phyloP scores from a whole-genome alignment of 2,113 vertebrate genomes.

The Epinephelus lanceolatus region DNA sequence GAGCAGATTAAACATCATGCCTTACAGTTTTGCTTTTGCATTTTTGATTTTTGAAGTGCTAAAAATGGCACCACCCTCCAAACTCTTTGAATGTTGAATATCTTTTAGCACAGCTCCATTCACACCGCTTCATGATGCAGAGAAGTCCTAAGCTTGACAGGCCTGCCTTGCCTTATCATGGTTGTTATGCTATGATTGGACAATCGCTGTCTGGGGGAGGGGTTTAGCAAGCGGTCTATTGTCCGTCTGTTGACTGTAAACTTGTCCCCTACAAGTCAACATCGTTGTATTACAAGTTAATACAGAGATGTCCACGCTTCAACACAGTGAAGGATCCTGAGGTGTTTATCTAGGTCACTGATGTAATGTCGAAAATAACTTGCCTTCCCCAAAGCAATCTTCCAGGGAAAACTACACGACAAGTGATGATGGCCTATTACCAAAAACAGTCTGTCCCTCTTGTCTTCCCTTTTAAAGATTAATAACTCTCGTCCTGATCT shows the following conservation, averaged over 20 bases:
- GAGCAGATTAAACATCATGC: neutral
- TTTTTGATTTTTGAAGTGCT: neutral
- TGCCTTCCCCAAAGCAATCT: constrained; percentile 47
- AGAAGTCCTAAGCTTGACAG: neutral
- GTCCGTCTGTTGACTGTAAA: neutral
- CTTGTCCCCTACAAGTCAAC: neutral
- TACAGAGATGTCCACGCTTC: neutral
- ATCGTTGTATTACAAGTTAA: constrained; percentile 19
- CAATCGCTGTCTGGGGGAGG: neutral
- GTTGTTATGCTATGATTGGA: neutral
- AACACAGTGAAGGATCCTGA: constrained; percentile 15
- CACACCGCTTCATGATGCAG: neutral
- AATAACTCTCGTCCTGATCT: constrained; percentile 46
- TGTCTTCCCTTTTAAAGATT: constrained; percentile 58
- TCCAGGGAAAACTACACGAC: constrained; percentile 52
- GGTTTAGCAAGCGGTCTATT: neutral
- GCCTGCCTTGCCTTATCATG: neutral
- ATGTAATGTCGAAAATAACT: constrained; percentile 59
- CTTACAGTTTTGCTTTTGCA: neutral
- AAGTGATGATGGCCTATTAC: constrained; percentile 66
- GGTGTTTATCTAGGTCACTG: constrained; percentile 60
- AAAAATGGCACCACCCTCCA: neutral
- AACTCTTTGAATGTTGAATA: neutral
- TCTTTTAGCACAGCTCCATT: neutral
- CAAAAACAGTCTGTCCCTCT: constrained; percentile 57